Base-by-base conservation (phyloP, 64 coral and sea anemone genomes). In the Pocillopora verrucosa region DNA sequence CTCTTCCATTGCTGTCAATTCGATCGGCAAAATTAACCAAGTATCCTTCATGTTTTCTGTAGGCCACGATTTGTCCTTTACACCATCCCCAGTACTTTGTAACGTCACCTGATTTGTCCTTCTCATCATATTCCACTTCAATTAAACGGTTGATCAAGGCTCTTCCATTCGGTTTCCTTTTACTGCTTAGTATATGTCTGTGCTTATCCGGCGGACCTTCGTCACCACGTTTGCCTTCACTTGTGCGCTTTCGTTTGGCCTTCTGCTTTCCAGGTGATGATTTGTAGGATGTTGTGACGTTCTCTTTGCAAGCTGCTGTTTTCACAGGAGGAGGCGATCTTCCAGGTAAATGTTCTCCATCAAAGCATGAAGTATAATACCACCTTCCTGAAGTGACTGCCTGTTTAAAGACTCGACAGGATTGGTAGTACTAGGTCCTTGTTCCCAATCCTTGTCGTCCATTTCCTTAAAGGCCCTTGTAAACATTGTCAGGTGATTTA, bases 341-440 rank as follows among this genome's bases (percentile, higher is more conserved):
- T 82, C 89, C 34, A 80, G 78, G 60, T 90, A 90, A 60, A 83
- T 90, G 51, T 90, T 90, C 51, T 90, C 89, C 22, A 90, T 22
- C 16, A 90, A 73, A 15, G 78, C 59, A 60, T 90, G 61, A n/a
- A 90, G 64, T 24, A 56, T 81, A 22, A 16, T 90, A 63, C 77
- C 68, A 16, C 78, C 78, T 38, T 90, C 69, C 65, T 81, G 61
- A 16, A 90, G 59, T 30, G 77, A 90, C 30, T 90, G 89, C 34
- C 78, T 57, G 45, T 90, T 90, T 24, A 82, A 25, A n/a, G 78
- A 30, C 41, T 90, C 89, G 22, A 90, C 89, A 59, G 89, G 89
- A 37, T 90, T 90, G 79, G 61, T 90, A 57, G 79, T 90, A 60
- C 76, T 38, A 72, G 89, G 77, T 60, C 77, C 77, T 35, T 90